Evolutionary conservation across 2,888 invertebrate species (phyloP).

Genomic region (Apodemia hepburni): DNA sequence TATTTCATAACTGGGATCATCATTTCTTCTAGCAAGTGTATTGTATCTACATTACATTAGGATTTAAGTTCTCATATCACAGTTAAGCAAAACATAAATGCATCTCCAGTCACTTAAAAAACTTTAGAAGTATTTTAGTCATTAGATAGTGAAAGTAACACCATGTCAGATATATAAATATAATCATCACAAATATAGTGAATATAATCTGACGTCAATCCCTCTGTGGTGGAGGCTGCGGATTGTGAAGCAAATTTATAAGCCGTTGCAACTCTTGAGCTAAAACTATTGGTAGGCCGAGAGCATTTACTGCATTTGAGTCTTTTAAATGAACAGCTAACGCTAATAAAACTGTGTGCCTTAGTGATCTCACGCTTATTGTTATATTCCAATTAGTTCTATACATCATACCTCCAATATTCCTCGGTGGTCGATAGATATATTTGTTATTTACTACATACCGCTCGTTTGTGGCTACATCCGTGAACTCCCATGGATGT

Average conservation of each 20-base stretch:
- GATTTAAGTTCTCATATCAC: slow-evolving; percentile 19
- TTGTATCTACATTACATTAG: neutral
- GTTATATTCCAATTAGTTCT: slow-evolving; percentile 74
- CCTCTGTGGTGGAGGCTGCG: slow-evolving; percentile 22
- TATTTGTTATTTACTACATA: slow-evolving; percentile 76
- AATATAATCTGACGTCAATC: slow-evolving; percentile 32
- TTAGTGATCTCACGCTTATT: slow-evolving; percentile 70
- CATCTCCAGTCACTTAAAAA: slow-evolving; percentile 25
- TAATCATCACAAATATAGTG: slow-evolving; percentile 27
- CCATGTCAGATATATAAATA: slow-evolving; percentile 29
- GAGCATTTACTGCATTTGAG: slow-evolving; percentile 44
- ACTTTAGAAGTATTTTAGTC: slow-evolving; percentile 28
- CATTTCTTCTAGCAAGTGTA: slow-evolving; percentile 1
- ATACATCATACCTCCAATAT: slow-evolving; percentile 49
- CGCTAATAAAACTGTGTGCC: slow-evolving; percentile 60
- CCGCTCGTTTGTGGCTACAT: slow-evolving; percentile 83
- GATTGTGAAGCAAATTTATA: slow-evolving; percentile 31
- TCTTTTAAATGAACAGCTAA: slow-evolving; percentile 55
- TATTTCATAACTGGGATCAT: neutral
- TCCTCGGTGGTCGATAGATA: slow-evolving; percentile 63
- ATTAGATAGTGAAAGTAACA: slow-evolving; percentile 30
- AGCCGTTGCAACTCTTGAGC: slow-evolving; percentile 51
- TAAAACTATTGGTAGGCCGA: slow-evolving; percentile 65
- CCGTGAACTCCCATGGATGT: slow-evolving; percentile 93
- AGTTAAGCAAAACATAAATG: slow-evolving; percentile 19